Percentiles rank a stretch among this genome's conserved stretches.
These are phyloP conservation scores for Falco berigora DNA, from an alignment of 2,797 vertebrate genomes.

Conservation along the genomic window DNA sequence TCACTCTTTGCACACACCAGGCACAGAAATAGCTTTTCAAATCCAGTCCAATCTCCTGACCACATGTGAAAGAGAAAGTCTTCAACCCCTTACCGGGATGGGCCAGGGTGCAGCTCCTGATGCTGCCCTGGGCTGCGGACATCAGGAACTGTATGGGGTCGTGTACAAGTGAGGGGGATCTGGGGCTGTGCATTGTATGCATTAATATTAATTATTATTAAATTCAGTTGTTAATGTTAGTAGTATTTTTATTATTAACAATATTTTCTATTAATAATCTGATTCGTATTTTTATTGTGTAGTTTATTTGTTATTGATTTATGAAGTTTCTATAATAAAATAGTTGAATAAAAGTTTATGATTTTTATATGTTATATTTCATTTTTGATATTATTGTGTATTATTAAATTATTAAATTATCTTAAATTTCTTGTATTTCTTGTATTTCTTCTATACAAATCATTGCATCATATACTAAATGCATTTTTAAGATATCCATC, in stretches of 20 bases:
- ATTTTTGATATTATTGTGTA: rapidly evolving
- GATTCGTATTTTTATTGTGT: not conserved
- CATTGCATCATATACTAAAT: not conserved
- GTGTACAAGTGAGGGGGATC: too few species aligned
- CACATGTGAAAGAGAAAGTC: not conserved
- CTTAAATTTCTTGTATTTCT: not conserved
- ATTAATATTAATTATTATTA: not conserved
- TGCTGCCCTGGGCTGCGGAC: not conserved
- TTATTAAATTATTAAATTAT: not conserved
- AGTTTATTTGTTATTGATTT: not conserved
- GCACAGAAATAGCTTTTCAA: not conserved
- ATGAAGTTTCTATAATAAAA: not conserved
- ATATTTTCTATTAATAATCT: not conserved
- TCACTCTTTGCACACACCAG: rapidly evolving
- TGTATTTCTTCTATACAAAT: not conserved
- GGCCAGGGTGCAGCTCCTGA: not conserved
- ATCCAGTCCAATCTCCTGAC: not conserved
- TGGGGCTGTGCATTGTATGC: rapidly evolving
- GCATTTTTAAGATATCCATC: not conserved
- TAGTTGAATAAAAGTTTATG: too few species aligned
- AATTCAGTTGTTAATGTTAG: not conserved
- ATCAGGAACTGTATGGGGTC: rapidly evolving
- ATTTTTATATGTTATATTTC: not conserved
- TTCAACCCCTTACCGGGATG: rapidly evolving
- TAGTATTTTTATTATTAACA: not conserved